A percentile compares a stretch with the other conserved stretches of the same genome.
phyloP scores from a whole-genome alignment of 1,140 invertebrate species.

The Sitobion miscanthi region DNA sequence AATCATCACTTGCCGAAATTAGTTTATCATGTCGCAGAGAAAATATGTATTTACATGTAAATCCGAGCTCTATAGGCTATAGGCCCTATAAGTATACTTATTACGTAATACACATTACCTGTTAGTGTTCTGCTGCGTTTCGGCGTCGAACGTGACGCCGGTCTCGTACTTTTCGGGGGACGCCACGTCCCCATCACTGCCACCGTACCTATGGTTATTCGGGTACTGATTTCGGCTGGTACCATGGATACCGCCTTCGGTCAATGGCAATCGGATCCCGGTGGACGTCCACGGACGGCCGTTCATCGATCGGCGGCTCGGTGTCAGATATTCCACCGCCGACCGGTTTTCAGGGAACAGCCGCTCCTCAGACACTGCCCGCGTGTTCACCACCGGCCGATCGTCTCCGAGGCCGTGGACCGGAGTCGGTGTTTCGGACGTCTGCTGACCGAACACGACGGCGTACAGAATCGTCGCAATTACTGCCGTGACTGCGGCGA shows the following conservation, averaged over 20 bases:
- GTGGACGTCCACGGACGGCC: background rate
- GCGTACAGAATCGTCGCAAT: background rate
- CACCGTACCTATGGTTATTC: background rate
- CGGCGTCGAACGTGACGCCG: too few relatives aligned
- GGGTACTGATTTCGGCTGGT: background rate
- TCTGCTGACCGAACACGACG: background rate
- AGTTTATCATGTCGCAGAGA: too few relatives aligned
- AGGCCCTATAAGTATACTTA: too few relatives aligned
- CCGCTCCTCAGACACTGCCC: background rate
- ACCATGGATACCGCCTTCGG: background rate
- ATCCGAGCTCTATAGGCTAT: too few relatives aligned
- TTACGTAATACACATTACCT: background rate
- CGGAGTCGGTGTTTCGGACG: background rate
- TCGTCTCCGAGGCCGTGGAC: background rate
- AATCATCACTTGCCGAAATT: too few relatives aligned
- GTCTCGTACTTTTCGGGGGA: too few relatives aligned
- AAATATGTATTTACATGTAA: too few relatives aligned
- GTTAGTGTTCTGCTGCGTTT: background rate
- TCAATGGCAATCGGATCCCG: background rate
- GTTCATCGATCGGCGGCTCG: background rate
- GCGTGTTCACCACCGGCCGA: background rate
- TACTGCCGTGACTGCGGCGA: background rate
- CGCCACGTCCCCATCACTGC: background rate
- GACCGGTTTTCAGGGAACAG: background rate
- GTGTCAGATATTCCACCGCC: background rate